A percentile compares a stretch with the other conserved stretches of the same genome.
These are phyloP conservation scores for Melospiza melodia DNA, from an alignment of 2,113 vertebrate species.

Conservation along the genomic window DNA sequence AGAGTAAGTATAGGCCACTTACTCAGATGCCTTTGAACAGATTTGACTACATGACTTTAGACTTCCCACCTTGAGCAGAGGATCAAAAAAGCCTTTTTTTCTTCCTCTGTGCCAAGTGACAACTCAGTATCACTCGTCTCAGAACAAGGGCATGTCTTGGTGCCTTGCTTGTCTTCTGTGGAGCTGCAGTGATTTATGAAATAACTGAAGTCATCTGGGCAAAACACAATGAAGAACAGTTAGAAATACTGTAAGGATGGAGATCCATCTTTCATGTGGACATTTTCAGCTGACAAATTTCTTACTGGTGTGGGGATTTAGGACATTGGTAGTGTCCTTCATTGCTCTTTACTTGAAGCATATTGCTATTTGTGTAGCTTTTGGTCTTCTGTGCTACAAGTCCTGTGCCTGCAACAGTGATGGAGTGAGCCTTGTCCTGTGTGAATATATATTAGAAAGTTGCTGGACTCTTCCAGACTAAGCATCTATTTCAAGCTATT, in stretches of 20 bases:
- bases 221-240: background rate
- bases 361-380: conserved; percentile 24
- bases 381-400: background rate
- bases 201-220: conserved; percentile 23
- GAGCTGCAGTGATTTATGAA: conserved; percentile 49
- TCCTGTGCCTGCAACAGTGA: background rate
- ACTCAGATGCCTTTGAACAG: background rate
- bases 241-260: conserved; percentile 13
- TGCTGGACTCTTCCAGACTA: background rate
- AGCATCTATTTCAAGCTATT: conserved; percentile 2
- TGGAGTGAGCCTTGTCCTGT: background rate
- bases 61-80: background rate
- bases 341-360: conserved; percentile 33
- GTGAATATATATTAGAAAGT: background rate
- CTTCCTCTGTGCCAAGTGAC: background rate
- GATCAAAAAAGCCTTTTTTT: background rate
- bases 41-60: background rate
- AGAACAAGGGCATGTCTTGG: background rate
- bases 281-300: conserved; percentile 29
- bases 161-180: background rate
- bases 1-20: background rate
- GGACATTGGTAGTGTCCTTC: conserved; percentile 42
- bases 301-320: conserved; percentile 3
- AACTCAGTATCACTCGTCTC: background rate
- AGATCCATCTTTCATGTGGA: conserved; percentile 48